Evolutionary conservation across 2,113 vertebrate species (phyloP), one percentile per base, ranked within the genome.

Genomic region (Pardalotus punctatus): DNA sequence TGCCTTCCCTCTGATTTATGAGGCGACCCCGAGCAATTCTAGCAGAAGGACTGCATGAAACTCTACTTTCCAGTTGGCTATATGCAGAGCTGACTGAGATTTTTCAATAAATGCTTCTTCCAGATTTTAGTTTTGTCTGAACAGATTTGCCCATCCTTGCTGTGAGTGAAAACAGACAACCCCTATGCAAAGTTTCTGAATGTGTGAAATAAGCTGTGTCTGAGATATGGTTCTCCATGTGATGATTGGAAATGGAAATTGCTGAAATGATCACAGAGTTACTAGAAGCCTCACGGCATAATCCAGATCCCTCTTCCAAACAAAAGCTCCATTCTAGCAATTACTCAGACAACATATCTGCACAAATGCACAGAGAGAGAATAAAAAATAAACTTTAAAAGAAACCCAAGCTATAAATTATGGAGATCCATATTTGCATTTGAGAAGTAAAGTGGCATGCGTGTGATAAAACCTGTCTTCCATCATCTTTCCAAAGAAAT

Each of bases 351-450:
- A 56, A 11, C 12, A 22, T 38, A 48, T 57, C 93, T 80, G 50
- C 85, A 60, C 15, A 69, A 61, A 11, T 90, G 40, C 43, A 66
- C 18, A 54, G n/a, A 69, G 45, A 58, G 29, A 82, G 35, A 84
- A 78, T 54, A n/a, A 86, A 92, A 96, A 66, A 82, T 57, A 86
- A 82, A 80, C 36, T 77, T 92, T 87, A 85, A 87, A 91, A 87
- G 80, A 87, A 90, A 7, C 1, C 12, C 67, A 89, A 93, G 35
- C 38, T 86, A 54, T 90, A 91, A 93, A 94, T 86, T 83, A 90
- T 91, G 78, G 74, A 92, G 61, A 84, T 69, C 24, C 16, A 35
- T n/a, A 88, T 96, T 93, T 96, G 60, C 92, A 88, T 96, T 93
- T 93, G 53, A 96, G 94, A 92, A 85, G 36, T 36, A 61, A 57